Evolutionary conservation across 2,888 invertebrate genomes (phyloP), one percentile per base, ranked within the genome.

Genomic region (Cinara cedri): DNA sequence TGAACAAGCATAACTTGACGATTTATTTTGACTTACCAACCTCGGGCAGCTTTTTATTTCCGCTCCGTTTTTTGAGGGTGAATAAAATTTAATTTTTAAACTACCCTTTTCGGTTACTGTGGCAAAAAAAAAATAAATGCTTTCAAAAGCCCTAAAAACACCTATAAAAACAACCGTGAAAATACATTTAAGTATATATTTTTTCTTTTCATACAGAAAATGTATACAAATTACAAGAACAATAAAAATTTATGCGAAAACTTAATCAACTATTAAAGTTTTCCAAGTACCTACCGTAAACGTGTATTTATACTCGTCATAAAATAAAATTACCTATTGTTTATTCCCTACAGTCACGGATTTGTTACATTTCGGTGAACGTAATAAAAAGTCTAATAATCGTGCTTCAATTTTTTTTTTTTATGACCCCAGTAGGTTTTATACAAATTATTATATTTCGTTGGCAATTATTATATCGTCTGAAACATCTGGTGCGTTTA

Each of bases 71-170:
- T 78, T 49, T 21, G 78, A 70, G 78, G 78, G 78, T 78, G 68
- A 68, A 78, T 78, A 78, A 78, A 78, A 78, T 78, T 78, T 78
- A 70, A 78, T 68, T 78, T 78, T 78, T 78, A 68, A 78, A 78
- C 68, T 60, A 62, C 42, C 70, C 78, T 68, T 57, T 60, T 70
- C 62, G 57, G 68, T 26, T 49, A 60, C 34, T 42, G 51, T 26
- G 49, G 60, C 34, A 57, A 51, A 68, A 75, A 76, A 60, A 46
- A 16, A 78, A 62, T 19, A 60, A 78, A 62, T 19, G 60, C 57
- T 78, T 26, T 46, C 49, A 21, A 51, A 70, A 49, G 51, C 60
- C n/a, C 65, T 70, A 49, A n/a, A 78, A 51, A 78, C 34, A 34
- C 57, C 46, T 57, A 70, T 44, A 68, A 49, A 70, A 78, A 70